Base-by-base conservation (phyloP, 2,113 vertebrate species). In the Hippocampus mohnikei region DNA sequence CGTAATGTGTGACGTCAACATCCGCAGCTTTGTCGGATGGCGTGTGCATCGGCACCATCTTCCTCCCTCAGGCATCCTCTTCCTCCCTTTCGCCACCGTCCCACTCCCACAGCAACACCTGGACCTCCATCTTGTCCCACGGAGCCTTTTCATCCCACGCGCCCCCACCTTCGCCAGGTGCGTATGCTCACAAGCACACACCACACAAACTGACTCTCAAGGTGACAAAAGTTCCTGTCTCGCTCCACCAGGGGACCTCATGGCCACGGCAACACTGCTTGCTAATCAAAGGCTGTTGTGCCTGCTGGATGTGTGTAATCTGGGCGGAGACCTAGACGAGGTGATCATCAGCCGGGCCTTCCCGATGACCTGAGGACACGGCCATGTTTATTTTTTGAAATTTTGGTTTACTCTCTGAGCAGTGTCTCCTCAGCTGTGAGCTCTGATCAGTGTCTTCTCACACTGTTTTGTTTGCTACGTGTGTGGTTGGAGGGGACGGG, bases 211-310 rank as follows among this genome's bases (percentile, higher is more conserved):
- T 9, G 58, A 23, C 21, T 52, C 29, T 33, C 18, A 3, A 1
- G 11, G 3, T 29, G 21, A 37, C 53, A 16, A 53, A 11, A 27
- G 3, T 33, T 5, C 3, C 18, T 27, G 2, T 27, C 0, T 74
- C 21, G 27, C 2, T 64, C 0, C 50, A 0, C 46, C 64, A 92
- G 93, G 68, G 69, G 93, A 93, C 84, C 82, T 93, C 71, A 83
- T 93, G 16, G 65, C 52, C 67, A 87, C 66, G 63, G 91, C 87
- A 0, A 16, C 74, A 5, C 89, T 86, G 78, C 72, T 94, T 79
- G 69, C 86, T 80, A 91, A 90, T 82, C 88, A 84, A 84, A 90
- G 88, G 81, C 77, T 93, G 61, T 72, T 90, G 66, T 93, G 91
- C 56, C 77, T 92, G 5, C 62, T 94, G 66, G 92, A 94, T 75